Evolutionary conservation across 2,797 vertebrate genomes (phyloP).

Genomic region (Okamejei kenojei): DNA sequence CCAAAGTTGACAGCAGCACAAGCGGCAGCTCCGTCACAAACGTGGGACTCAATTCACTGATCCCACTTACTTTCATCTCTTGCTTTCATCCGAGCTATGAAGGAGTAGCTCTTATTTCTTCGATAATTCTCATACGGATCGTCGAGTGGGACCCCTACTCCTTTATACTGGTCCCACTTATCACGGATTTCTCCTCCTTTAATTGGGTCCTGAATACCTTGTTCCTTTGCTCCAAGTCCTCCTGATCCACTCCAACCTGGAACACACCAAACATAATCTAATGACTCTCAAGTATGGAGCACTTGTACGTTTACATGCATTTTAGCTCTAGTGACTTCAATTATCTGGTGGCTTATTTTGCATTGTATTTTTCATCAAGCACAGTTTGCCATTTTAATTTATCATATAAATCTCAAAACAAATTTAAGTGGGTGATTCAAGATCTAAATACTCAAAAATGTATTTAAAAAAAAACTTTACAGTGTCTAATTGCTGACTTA

Average conservation of each 20-base stretch:
- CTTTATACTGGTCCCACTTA: conserved; percentile 98
- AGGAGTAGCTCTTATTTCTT: conserved; percentile 95
- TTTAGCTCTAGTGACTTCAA: background rate
- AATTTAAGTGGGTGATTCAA: background rate
- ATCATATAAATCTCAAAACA: background rate
- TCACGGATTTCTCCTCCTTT: conserved; percentile 90
- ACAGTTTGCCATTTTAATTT: background rate
- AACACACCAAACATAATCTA: background rate
- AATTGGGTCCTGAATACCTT: conserved; percentile 96
- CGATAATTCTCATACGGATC: conserved; percentile 96
- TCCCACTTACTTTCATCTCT: conserved; percentile 80
- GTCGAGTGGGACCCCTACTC: conserved; percentile 86
- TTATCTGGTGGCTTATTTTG: background rate
- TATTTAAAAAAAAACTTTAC: background rate
- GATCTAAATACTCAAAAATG: background rate
- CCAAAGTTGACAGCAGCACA: background rate
- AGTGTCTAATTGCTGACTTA: background rate
- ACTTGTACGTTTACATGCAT: background rate
- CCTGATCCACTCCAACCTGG: conserved; percentile 93
- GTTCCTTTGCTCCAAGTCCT: conserved; percentile 88
- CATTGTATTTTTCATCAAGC: background rate
- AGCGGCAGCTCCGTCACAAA: background rate
- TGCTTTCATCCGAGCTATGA: conserved; percentile 96
- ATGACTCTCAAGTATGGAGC: background rate
- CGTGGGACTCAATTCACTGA: background rate